Conservation (phyloP, 2,888 invertebrate species). For the Limnephilus rhombicus region DNA sequence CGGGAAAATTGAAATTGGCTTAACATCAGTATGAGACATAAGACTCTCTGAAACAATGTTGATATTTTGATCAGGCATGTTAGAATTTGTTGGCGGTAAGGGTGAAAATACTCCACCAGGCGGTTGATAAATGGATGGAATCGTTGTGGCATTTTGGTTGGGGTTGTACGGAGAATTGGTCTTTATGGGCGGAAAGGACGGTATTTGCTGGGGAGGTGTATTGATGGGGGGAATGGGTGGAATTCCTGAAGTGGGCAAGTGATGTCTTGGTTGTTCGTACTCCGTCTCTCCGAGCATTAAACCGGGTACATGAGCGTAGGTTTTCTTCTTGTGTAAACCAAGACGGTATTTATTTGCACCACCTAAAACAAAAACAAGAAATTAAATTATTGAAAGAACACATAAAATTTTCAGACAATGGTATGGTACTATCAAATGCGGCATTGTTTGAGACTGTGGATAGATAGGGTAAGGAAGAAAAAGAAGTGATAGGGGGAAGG, state of each 20-base stretch:
- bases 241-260: conserved; percentile 23
- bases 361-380: conserved; percentile 67
- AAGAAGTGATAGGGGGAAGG: too few relatives aligned
- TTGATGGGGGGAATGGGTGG: conserved; percentile 24
- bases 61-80: not conserved
- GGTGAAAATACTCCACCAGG: not conserved
- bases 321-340: conserved; percentile 82
- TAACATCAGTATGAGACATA: not conserved
- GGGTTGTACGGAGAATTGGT: not conserved
- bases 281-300: conserved; percentile 75
- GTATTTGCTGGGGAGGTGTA: not conserved
- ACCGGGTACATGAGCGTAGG: conserved; percentile 89
- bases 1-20: not conserved
- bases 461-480: too few relatives aligned
- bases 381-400: not conserved
- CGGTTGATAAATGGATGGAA: conserved; percentile 16
- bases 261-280: conserved; percentile 29
- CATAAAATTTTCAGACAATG: too few relatives aligned
- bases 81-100: not conserved
- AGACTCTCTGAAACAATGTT: not conserved
- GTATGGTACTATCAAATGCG: too few relatives aligned
- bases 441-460: too few relatives aligned
- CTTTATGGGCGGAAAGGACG: not conserved
- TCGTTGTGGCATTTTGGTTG: not conserved
- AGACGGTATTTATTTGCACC: conserved; percentile 80